Percentiles rank a stretch among this genome's conserved stretches.
Conservation (phyloP, 2,888 invertebrate genomes). For the Leptopilina drosophilae region DNA sequence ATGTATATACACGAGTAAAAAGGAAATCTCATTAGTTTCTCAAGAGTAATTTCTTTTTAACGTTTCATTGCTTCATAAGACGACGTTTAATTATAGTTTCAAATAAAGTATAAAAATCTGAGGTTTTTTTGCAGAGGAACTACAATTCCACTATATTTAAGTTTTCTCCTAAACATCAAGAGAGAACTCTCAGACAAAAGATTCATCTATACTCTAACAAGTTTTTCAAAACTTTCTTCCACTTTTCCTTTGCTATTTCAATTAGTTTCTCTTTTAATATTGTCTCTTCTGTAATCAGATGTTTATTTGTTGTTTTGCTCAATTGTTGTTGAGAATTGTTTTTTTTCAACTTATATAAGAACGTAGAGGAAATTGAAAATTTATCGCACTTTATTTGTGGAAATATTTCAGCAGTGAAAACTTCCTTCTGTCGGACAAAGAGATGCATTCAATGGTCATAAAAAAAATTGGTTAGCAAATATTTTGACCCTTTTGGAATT, state of each 20-base stretch:
- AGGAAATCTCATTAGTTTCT: not conserved
- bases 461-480: too few relatives aligned
- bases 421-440: too few relatives aligned
- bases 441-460: too few relatives aligned
- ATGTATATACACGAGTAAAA: not conserved
- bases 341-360: not conserved
- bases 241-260: not conserved
- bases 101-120: not conserved
- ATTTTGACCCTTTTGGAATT: too few relatives aligned
- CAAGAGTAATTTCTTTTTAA: not conserved
- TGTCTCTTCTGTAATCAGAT: not conserved
- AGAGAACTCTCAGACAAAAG: slow-evolving; percentile 3
- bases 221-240: not conserved
- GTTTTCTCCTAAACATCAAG: slow-evolving; percentile 7
- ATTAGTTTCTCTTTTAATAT: not conserved
- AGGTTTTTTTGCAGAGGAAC: slow-evolving; percentile 1
- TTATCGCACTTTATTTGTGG: not conserved
- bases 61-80: not conserved
- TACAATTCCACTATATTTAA: not conserved
- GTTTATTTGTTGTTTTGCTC: not conserved
- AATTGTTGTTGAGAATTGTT: not conserved
- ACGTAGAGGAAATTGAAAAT: not conserved
- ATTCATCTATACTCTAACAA: slow-evolving; percentile 24
- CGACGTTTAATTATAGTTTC: not conserved
- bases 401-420: too few relatives aligned